These are phyloP conservation scores for Apis dorsata DNA, from an alignment of 1,140 invertebrate genomes.

Conservation along the genomic window DNA sequence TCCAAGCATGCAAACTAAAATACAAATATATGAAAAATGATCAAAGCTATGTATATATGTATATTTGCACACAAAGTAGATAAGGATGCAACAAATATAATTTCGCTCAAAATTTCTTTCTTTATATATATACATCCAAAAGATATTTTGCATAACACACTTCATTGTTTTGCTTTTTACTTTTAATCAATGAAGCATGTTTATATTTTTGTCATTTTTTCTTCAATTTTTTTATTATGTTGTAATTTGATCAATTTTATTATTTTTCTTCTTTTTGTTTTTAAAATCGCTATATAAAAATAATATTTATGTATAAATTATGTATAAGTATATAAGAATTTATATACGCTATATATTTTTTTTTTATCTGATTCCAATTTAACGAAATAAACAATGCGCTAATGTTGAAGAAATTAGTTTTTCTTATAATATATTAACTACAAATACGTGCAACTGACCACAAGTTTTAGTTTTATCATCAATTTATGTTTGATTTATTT, in stretches of 20 bases:
- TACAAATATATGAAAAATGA: constrained; percentile 59
- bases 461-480: constrained; percentile 43
- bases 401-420: constrained; percentile 37
- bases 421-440: constrained; percentile 38
- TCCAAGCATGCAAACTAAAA: constrained; percentile 64
- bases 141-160: neutral
- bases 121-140: neutral
- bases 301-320: constrained; percentile 25
- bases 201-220: constrained; percentile 14
- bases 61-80: constrained; percentile 58
- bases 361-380: constrained; percentile 3
- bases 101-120: constrained; percentile 38
- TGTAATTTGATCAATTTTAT: neutral
- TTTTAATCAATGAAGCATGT: constrained; percentile 36
- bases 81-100: constrained; percentile 61
- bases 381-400: constrained; percentile 38
- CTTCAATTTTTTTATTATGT: neutral
- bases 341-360: constrained; percentile 25
- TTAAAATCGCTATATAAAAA: neutral
- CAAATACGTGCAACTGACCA: constrained; percentile 53
- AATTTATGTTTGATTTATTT: neutral
- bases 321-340: constrained; percentile 34
- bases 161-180: constrained; percentile 14
- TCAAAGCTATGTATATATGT: constrained; percentile 52
- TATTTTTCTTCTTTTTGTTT: neutral